Percentiles rank a stretch among this genome's conserved stretches.
phyloP scores from a whole-genome alignment of 1,140 invertebrate genomes.

The Pachyrhynchus sulphureomaculatus region DNA sequence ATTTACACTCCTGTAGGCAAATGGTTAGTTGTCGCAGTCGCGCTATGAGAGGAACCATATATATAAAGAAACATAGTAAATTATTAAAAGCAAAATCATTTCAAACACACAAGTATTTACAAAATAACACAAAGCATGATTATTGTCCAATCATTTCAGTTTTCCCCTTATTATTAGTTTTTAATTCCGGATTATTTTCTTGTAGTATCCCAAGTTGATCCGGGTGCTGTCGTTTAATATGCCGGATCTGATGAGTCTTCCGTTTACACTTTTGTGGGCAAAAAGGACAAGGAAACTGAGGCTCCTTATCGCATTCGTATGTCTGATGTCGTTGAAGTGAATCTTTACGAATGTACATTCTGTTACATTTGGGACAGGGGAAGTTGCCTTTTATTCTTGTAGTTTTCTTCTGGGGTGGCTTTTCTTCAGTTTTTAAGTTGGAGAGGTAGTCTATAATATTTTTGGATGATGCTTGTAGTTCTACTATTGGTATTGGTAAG shows the following conservation, averaged over 20 bases:
- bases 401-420: background rate
- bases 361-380: conserved; percentile 61
- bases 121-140: too few species aligned
- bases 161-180: background rate
- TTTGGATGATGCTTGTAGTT: conserved; percentile 1
- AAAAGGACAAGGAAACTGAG: conserved; percentile 77
- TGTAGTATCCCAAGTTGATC: conserved; percentile 14
- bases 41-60: too few species aligned
- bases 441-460: background rate
- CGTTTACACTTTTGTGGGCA: conserved; percentile 65
- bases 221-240: conserved; percentile 21
- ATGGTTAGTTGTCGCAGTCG: too few species aligned
- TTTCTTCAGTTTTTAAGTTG: background rate
- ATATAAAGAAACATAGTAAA: too few species aligned
- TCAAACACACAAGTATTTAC: too few species aligned
- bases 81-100: too few species aligned
- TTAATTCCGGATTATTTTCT: conserved; percentile 18
- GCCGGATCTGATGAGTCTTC: conserved; percentile 53
- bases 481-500: conserved; percentile 3
- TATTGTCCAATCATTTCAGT: too few species aligned
- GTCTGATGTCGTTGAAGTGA: conserved; percentile 64
- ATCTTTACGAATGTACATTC: conserved; percentile 67
- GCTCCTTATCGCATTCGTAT: conserved; percentile 71
- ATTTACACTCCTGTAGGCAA: conserved; percentile 64
- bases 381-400: conserved; percentile 49